Conservation (phyloP, 2,797 vertebrate species). For the Sebastes wilsoni region DNA sequence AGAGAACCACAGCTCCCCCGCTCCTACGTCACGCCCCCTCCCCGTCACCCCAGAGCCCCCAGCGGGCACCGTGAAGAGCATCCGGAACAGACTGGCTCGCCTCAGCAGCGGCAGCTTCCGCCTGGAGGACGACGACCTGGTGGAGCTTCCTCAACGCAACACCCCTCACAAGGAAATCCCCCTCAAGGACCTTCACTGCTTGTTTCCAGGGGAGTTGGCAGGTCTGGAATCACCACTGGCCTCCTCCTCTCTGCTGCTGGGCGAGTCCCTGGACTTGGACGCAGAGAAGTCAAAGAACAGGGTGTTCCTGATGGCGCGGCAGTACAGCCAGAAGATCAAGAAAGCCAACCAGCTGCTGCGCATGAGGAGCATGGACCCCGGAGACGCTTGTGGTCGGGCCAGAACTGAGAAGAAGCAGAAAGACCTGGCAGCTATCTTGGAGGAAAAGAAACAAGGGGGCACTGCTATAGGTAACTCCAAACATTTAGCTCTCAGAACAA, state of each 20-base stretch:
- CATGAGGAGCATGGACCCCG: slow-evolving; percentile 91
- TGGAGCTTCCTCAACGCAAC: slow-evolving; percentile 71
- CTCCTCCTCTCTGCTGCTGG: slow-evolving; percentile 80
- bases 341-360: slow-evolving; percentile 96
- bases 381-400: slow-evolving; percentile 81
- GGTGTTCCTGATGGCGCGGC: slow-evolving; percentile 96
- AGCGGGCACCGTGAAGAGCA: slow-evolving; percentile 80
- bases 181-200: slow-evolving; percentile 75
- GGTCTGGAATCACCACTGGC: slow-evolving; percentile 83
- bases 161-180: slow-evolving; percentile 65
- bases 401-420: slow-evolving; percentile 85
- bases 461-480: slow-evolving; percentile 90
- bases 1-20: slow-evolving; percentile 43
- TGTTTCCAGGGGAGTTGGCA: slow-evolving; percentile 84
- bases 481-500: not conserved
- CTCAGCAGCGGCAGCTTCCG: slow-evolving; percentile 85
- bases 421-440: slow-evolving; percentile 94
- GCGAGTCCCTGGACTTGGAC: slow-evolving; percentile 80
- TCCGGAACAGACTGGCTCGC: slow-evolving; percentile 83
- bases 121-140: slow-evolving; percentile 83
- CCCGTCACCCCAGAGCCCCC: slow-evolving; percentile 79
- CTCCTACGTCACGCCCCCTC: slow-evolving; percentile 45
- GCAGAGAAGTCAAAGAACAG: slow-evolving; percentile 91
- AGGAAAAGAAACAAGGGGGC: slow-evolving; percentile 98
- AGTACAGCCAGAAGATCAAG: slow-evolving; percentile 99